phyloP scores from a whole-genome alignment of 2,797 vertebrate species.

The Triplophysa yarkandensis region DNA sequence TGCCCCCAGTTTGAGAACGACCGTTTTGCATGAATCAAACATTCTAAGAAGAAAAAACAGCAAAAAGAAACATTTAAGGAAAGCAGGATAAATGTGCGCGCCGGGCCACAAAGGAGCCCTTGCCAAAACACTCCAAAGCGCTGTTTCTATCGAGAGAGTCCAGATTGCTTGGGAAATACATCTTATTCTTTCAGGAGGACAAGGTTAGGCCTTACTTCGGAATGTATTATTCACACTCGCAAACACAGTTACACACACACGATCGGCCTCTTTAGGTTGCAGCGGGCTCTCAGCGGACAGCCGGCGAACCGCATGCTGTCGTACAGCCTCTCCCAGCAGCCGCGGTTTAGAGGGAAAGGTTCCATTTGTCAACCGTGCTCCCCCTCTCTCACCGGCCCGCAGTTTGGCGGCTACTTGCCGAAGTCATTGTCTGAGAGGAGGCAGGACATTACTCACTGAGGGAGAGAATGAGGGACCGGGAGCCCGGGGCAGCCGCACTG shows the following conservation, averaged over 20 bases:
- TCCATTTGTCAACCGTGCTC: slow-evolving; percentile 91
- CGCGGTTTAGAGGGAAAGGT: slow-evolving; percentile 65
- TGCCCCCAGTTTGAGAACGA: too few relatives aligned
- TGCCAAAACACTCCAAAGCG: slow-evolving; percentile 69
- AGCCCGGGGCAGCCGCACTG: slow-evolving; percentile 17
- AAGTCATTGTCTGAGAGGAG: slow-evolving; percentile 92
- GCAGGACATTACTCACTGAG: slow-evolving; percentile 93
- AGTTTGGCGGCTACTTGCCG: slow-evolving; percentile 84
- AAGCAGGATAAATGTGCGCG: slow-evolving; percentile 72
- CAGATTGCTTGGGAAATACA: slow-evolving; percentile 76
- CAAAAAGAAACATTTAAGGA: slow-evolving; percentile 62
- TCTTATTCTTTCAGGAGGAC: slow-evolving; percentile 77
- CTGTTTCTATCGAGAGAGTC: slow-evolving; percentile 77
- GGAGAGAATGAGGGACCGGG: slow-evolving; percentile 22
- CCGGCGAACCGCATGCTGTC: slow-evolving; percentile 65
- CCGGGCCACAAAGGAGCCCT: slow-evolving; percentile 67
- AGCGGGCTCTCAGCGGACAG: slow-evolving; percentile 66
- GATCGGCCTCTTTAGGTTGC: slow-evolving; percentile 65
- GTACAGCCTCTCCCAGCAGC: slow-evolving; percentile 73
- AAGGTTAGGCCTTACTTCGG: slow-evolving; percentile 66
- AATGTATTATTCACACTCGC: slow-evolving; percentile 73
- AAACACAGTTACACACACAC: slow-evolving; percentile 50
- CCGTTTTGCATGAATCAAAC: background rate
- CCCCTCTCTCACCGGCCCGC: slow-evolving; percentile 16
- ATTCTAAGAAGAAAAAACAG: background rate